Conservation (phyloP, 2,888 invertebrate species). For the Chloroclysta siterata region DNA sequence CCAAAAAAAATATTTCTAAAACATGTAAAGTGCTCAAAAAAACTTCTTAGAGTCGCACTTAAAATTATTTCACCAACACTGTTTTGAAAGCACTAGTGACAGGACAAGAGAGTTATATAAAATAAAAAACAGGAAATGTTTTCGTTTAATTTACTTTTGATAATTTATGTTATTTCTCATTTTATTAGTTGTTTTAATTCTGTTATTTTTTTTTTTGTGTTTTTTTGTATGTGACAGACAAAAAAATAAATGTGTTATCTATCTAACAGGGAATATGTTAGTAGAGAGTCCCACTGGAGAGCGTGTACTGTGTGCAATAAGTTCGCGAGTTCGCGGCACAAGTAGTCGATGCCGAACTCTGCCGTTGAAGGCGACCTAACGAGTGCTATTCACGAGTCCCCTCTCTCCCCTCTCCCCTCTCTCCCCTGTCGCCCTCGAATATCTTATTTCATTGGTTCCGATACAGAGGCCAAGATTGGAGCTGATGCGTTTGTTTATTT, state of each 20-base stretch:
- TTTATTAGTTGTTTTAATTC: too few species aligned
- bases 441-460: background rate
- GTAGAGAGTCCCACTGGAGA: conserved; percentile 1
- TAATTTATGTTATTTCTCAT: too few species aligned
- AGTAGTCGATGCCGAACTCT: background rate
- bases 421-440: background rate
- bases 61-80: too few species aligned
- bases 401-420: background rate
- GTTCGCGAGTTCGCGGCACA: background rate
- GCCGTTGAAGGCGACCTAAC: conserved; percentile 8
- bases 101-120: background rate
- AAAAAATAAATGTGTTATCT: too few species aligned
- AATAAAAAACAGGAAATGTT: conserved; percentile 1
- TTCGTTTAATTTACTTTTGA: too few species aligned
- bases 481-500: too few species aligned
- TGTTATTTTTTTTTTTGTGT: too few species aligned
- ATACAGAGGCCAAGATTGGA: background rate
- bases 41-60: too few species aligned
- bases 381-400: conserved; percentile 19
- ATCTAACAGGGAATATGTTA: background rate
- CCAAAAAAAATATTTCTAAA: too few species aligned
- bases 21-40: too few species aligned
- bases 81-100: too few species aligned
- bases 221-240: too few species aligned
- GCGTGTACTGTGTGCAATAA: background rate